Percentiles rank a stretch among this genome's conserved stretches.
Evolutionary conservation across 2,888 invertebrate genomes (phyloP).

Genomic region (Eilema griseolum): DNA sequence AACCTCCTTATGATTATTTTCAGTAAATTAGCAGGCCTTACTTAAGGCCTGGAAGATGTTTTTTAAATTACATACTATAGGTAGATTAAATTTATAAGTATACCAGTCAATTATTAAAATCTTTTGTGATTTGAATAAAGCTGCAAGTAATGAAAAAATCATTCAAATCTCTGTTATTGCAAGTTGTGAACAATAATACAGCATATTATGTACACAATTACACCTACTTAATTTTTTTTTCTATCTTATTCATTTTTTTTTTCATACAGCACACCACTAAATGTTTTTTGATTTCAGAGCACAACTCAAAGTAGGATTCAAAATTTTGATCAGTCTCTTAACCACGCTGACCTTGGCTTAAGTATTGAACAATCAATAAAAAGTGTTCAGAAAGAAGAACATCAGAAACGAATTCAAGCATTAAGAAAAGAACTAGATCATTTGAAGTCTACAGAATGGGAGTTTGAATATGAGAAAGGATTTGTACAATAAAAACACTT

Average conservation of each 20-base stretch:
- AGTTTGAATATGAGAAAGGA: conserved; percentile 91
- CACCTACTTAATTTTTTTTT: no score
- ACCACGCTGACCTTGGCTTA: conserved; percentile 84
- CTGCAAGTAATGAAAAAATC: no score
- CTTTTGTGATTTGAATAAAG: neutral
- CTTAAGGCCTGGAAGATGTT: no score
- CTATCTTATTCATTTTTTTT: no score
- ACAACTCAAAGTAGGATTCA: conserved; percentile 69
- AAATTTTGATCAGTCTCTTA: conserved; percentile 81
- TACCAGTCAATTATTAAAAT: neutral
- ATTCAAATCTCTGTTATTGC: no score
- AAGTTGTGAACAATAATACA: no score
- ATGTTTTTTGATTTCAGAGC: conserved; percentile 58
- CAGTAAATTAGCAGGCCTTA: no score
- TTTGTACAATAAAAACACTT: conserved; percentile 83
- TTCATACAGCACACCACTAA: neutral
- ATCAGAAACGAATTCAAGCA: conserved; percentile 90
- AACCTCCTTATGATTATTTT: no score
- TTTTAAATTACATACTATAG: no score
- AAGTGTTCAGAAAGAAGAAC: conserved; percentile 88
- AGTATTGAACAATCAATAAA: conserved; percentile 86
- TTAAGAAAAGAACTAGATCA: conserved; percentile 92
- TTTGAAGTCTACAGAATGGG: conserved; percentile 93
- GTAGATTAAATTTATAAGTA: neutral
- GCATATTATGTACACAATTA: no score